Base-by-base conservation (phyloP, 2,797 vertebrate species). In the Denticeps clupeoides region DNA sequence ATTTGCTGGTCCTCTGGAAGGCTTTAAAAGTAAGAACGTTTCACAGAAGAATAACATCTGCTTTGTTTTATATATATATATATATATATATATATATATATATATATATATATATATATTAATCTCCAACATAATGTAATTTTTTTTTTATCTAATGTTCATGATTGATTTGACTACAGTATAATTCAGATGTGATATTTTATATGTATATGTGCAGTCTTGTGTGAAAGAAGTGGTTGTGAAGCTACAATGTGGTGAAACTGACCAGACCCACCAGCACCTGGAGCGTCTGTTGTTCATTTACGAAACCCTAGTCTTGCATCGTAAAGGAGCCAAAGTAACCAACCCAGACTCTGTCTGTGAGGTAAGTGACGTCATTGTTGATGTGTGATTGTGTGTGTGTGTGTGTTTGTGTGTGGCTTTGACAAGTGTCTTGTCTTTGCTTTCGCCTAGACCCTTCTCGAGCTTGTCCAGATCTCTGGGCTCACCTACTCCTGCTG, bases 11-110 rank as follows among this genome's bases (percentile, higher is more conserved):
- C 48, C 70, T 94, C 56, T 95, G 90, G 82, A 88, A 85, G 55
- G 85, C 83, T 47, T 70, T 99, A 49, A 80, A 93, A 75, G 95
- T 93, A 53, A n/a, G n/a, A n/a, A n/a, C n/a, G n/a, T n/a, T n/a
- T n/a, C n/a, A n/a, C n/a, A n/a, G n/a, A n/a, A n/a, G n/a, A n/a
- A n/a, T n/a, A n/a, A n/a, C n/a, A n/a, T n/a, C n/a, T n/a, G n/a
- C n/a, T n/a, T n/a, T n/a, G n/a, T n/a, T n/a, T n/a, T n/a, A n/a
- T n/a, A n/a, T n/a, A n/a, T n/a, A n/a, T n/a, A n/a, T n/a, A n/a
- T n/a, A n/a, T n/a, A n/a, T n/a, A n/a, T n/a, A n/a, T n/a, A n/a
- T n/a, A n/a, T n/a, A n/a, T n/a, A n/a, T n/a, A n/a, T n/a, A n/a
- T n/a, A n/a, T n/a, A n/a, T n/a, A n/a, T n/a, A n/a, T n/a, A n/a